Evolutionary conservation across 92 coral and sea anemone species (phyloP), one percentile per base, ranked within the genome.

Genomic region (Epizoanthus scotinus): DNA sequence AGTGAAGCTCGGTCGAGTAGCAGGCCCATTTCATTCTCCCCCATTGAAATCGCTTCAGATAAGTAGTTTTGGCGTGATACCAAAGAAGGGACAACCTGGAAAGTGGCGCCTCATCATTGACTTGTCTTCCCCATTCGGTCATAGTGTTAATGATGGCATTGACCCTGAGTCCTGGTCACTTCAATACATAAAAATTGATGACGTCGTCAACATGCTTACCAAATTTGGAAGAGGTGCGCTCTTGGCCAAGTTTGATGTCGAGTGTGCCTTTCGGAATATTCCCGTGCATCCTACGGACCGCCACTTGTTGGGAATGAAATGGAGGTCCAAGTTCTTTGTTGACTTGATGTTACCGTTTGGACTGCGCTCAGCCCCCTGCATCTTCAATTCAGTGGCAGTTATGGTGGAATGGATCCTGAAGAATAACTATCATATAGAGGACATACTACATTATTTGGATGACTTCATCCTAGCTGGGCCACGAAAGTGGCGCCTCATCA

Each of bases 191-290:
- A 36, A 68, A 40, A 0, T 72, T 28, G 63, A 72, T n/a, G 61
- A 72, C 29, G 50, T 72, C 17, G 58, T 72, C 10, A 1, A 0
- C 4, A 72, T 50, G 79, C 59, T 72, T 15, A 22, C 29, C 1
- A 29, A 27, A 18, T 68, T 19, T 38, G 88, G 88, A 6, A 29
- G 6, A 19, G 75, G 73, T 15, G 71, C 81, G 0, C 56, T 78
- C 20, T 67, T 85, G 84, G 88, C 88, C 0, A 78, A 78, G n/a
- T 57, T 85, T 20, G 84, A 85, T 55, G 88, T 85, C 49, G 75
- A 74, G 62, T 66, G 77, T 0, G 78, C 84, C 2, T 70, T 67
- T 27, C 59, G 77, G 5, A 73, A 73, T 53, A 49, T 73, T 6
- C 72, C 75, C 1, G 74, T 83, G 3, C 87, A 83, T 42, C 87